Base-by-base conservation (phyloP, 2,888 invertebrate species). In the Caenorhabditis japonica region DNA sequence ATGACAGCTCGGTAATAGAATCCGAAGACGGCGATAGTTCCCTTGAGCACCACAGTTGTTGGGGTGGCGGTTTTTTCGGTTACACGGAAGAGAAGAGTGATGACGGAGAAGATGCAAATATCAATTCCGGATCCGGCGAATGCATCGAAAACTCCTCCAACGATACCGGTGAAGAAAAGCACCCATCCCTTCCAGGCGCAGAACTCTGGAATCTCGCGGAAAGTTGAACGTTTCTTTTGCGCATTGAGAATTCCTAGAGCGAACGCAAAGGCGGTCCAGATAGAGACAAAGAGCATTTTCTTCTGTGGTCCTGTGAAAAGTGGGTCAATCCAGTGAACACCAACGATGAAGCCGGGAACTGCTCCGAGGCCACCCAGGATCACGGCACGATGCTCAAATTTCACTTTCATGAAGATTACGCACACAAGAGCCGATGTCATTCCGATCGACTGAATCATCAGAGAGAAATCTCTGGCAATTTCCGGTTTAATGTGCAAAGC, bases 221-320 rank as follows among this genome's bases (percentile, higher is more conserved):
- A 79, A n/a, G 83, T 81, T 0, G 74, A 68, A 8, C 86, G 75
- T 51, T 88, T 74, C 72, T 75, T 80, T 36, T 84, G 79, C 3
- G 80, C 64, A 71, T 88, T 88, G 19, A 88, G 77, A 21, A 88
- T 76, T 56, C 84, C 85, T 49, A 88, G 76, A 12, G 87, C 85
- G 39, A 86, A 79, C 5, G 88, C 87, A 68, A 88, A 88, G 3
- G 87, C 80, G 23, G 84, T 83, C 87, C 87, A 88, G 43, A 88
- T 83, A 5, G 86, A 83, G 27, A 88, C 87, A 74, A 88, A 88
- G 15, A 83, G 72, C 86, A 88, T 88, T 70, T 88, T 88, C 80
- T 88, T 88, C 64, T 81, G 74, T 13, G 84, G 70, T 15, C 84
- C 81, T 8, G 79, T 73, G 68, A 88, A 80, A 10, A 75, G 46